Conservation (phyloP, 2,113 vertebrate species). For the Xiphophorus hellerii region DNA sequence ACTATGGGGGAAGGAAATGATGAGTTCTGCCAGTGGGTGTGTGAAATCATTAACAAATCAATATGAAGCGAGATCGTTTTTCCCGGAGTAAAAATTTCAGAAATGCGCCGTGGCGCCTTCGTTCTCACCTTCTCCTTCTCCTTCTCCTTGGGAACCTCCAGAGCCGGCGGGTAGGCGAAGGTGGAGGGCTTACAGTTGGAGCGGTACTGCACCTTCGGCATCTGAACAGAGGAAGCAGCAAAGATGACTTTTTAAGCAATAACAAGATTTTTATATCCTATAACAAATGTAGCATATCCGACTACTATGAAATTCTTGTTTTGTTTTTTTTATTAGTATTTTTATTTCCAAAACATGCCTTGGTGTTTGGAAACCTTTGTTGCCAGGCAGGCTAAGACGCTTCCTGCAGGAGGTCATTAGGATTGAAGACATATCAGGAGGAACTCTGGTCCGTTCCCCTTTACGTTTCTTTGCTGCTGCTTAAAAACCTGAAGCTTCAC, state of each 20-base stretch:
- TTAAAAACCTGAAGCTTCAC: no score
- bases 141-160: slow-evolving; percentile 98
- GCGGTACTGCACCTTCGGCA: slow-evolving; percentile 99
- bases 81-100: slow-evolving; percentile 19
- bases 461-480: no score
- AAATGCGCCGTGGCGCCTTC: slow-evolving; percentile 9
- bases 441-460: no score
- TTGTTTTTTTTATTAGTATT: no score
- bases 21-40: slow-evolving; percentile 15
- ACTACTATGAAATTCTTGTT: not conserved
- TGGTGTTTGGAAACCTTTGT: not conserved
- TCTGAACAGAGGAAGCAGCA: slow-evolving; percentile 76
- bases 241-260: not conserved
- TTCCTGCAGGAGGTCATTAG: no score
- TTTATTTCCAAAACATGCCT: not conserved
- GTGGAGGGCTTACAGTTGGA: slow-evolving; percentile 99
- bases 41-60: slow-evolving; percentile 50
- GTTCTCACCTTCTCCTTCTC: slow-evolving; percentile 96
- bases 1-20: slow-evolving; percentile 15
- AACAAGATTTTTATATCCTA: not conserved
- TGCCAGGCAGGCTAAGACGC: no score
- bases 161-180: slow-evolving; percentile 95
- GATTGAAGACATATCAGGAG: no score
- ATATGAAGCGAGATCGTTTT: slow-evolving; percentile 21
- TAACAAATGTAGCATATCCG: not conserved